Conservation (phyloP, 2,797 vertebrate genomes). For the Megalops cyprinoides region DNA sequence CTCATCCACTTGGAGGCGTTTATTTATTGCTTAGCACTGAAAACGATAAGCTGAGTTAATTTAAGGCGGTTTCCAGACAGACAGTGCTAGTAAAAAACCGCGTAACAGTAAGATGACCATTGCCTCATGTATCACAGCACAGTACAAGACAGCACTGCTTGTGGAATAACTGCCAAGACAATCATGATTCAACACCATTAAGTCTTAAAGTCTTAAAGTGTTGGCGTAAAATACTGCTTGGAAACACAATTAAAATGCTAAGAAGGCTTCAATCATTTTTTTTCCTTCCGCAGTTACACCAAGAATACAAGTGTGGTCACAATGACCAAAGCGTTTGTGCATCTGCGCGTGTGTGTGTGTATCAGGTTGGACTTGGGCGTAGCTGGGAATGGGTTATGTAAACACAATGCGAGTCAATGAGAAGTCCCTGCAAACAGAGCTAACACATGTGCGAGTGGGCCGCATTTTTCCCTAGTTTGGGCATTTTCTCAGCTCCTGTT, state of each 20-base stretch:
- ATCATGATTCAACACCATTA: not conserved
- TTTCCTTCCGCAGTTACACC: too few relatives aligned
- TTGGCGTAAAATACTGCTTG: not conserved
- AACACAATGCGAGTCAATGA: not conserved
- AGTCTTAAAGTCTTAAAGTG: slow-evolving; percentile 9
- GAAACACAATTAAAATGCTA: not conserved
- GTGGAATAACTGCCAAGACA: not conserved
- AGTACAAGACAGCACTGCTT: not conserved
- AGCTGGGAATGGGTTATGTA: not conserved
- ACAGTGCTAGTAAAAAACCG: not conserved
- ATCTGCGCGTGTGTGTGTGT: not conserved
- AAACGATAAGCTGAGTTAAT: not conserved
- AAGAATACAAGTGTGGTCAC: not conserved
- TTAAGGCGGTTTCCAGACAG: not conserved
- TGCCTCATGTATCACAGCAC: too few relatives aligned
- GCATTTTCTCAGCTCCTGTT: slow-evolving; percentile 45
- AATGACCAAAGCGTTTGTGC: not conserved
- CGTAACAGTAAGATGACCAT: not conserved
- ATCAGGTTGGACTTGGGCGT: slow-evolving; percentile 1
- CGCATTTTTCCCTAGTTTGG: not conserved
- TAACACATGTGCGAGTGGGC: slow-evolving; percentile 19
- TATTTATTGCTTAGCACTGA: not conserved
- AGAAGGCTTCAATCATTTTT: not conserved
- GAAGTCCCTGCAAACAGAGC: not conserved
- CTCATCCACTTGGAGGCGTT: not conserved